Base-by-base conservation (phyloP, 2,113 vertebrate species). In the Podocnemis expansa region DNA sequence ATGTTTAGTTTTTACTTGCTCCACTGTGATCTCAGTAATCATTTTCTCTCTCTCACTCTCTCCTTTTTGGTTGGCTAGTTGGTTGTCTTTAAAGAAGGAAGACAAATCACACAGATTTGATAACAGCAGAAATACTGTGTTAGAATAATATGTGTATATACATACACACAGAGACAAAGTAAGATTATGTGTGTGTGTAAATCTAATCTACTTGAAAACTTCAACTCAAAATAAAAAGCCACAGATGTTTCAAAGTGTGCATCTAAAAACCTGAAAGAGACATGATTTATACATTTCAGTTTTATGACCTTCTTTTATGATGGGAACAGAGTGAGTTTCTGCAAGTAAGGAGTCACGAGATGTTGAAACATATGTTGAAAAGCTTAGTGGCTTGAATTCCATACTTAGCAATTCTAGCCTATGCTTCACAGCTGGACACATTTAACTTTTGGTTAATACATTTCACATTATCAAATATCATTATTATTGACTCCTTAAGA, bases 201-300 rank as follows among this genome's bases (percentile, higher is more conserved):
- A 4, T 85, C 91, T 91, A 70, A 85, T 83, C 92, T 88, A 16
- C 88, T 87, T 97, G 95, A 93, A 97, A 96, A 96, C 63, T 96
- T 45, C 31, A 95, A 91, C 88, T 90, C 82, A 96, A 96, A 94
- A 80, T 56, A 94, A 87, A 96, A 97, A 96, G 52, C 54, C 84
- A 93, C 96, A 98, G 91, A 96, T 98, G 95, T 97, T 98, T 96
- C 85, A 96, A 96, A 45, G 43, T 93, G 96, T 97, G 54, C 76
- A 60, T 92, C 80, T 93, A 92, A 97, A 97, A 96, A 96, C 87
- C 43, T 96, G 95, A 94, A 97, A 96, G 85, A 98, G 96, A 96
- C 93, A 97, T 97, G 82, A 97, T 98, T 98, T 97, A 97, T 97
- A 78, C 92, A 56, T 97, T 98, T 98, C 96, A 76, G 95, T 97